These are phyloP conservation scores for Ciconia maguari DNA, from an alignment of 2,113 vertebrate species.

Conservation along the genomic window DNA sequence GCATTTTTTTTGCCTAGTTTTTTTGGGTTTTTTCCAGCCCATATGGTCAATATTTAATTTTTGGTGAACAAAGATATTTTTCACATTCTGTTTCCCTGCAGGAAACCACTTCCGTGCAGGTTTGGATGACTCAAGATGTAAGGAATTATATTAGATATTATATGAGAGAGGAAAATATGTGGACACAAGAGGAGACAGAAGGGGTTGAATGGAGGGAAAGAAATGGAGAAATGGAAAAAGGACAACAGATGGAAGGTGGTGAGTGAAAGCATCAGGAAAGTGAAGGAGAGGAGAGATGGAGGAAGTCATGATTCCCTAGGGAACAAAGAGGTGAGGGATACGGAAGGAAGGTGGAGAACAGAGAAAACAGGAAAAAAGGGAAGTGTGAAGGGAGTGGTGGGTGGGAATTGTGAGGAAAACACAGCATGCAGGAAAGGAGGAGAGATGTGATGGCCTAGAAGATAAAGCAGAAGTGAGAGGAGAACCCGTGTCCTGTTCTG, in stretches of 20 bases:
- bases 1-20: not conserved
- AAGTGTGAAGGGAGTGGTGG: not conserved
- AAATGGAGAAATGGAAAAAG: not conserved
- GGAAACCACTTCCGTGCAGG: not conserved
- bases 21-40: not conserved
- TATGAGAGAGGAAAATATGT: not conserved
- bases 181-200: not conserved
- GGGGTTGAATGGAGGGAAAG: not conserved
- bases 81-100: not conserved
- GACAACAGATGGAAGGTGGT: not conserved
- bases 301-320: not conserved
- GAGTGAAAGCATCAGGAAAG: not conserved
- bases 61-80: conserved; percentile 15
- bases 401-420: not conserved
- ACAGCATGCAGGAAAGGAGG: not conserved
- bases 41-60: conserved; percentile 47
- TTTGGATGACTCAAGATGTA: conserved; percentile 6
- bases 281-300: not conserved
- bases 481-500: not conserved
- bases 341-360: not conserved
- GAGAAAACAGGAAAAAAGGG: not conserved
- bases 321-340: not conserved
- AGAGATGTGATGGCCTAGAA: not conserved
- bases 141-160: conserved; percentile 5
- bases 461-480: not conserved